Evolutionary conservation across 2,113 vertebrate species (phyloP).

Genomic region (Dissostichus mawsoni): DNA sequence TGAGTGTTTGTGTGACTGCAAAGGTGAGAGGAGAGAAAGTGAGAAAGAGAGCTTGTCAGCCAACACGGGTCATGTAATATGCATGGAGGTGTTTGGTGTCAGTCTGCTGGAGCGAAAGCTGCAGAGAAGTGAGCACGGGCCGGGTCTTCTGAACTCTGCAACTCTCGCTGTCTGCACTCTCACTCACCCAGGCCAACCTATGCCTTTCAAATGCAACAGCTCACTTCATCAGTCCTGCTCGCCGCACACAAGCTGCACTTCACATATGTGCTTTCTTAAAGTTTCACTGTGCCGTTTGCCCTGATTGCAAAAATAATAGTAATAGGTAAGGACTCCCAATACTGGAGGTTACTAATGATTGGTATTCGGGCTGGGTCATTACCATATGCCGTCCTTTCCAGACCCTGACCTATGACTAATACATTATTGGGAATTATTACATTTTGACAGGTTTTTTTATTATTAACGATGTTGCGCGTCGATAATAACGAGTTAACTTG

Average conservation of each 20-base stretch:
- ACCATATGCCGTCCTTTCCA: too few species aligned
- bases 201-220: slow-evolving; percentile 56
- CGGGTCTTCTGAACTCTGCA: slow-evolving; percentile 63
- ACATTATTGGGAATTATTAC: too few species aligned
- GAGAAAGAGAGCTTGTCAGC: slow-evolving; percentile 61
- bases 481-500: too few species aligned
- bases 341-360: too few species aligned
- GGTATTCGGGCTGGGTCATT: too few species aligned
- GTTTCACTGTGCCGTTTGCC: slow-evolving; percentile 19
- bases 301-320: slow-evolving; percentile 23
- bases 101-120: slow-evolving; percentile 70
- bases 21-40: slow-evolving; percentile 44
- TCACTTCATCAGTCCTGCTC: slow-evolving; percentile 66
- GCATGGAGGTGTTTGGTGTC: slow-evolving; percentile 77
- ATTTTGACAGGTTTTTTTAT: too few species aligned
- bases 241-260: slow-evolving; percentile 12
- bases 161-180: slow-evolving; percentile 57
- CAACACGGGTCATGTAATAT: slow-evolving; percentile 77
- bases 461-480: too few species aligned
- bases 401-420: too few species aligned
- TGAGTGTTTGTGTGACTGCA: slow-evolving; percentile 19
- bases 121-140: slow-evolving; percentile 59
- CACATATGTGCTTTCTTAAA: slow-evolving; percentile 24
- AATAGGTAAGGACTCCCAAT: too few species aligned
- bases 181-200: slow-evolving; percentile 44